A percentile compares a stretch with the other conserved stretches of the same genome.
Conservation (phyloP, 2,888 invertebrate species). For the Rhorus exstirpatorius region DNA sequence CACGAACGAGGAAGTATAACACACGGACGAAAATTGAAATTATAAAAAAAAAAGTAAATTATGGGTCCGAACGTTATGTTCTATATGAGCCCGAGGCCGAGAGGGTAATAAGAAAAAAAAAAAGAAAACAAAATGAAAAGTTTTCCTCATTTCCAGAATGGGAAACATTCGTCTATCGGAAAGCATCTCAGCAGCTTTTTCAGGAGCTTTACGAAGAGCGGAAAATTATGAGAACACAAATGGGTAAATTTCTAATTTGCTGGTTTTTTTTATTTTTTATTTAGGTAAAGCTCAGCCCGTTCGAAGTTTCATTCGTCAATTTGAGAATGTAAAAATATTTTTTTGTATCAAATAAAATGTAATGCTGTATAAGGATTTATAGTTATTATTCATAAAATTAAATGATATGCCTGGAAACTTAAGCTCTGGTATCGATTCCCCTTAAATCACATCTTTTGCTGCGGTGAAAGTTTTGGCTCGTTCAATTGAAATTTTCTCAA, state of each 20-base stretch:
- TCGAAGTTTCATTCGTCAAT: too few species aligned
- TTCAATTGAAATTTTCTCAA: too few species aligned
- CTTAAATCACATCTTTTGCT: too few species aligned
- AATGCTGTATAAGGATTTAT: too few species aligned
- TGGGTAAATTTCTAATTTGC: slow-evolving; percentile 1
- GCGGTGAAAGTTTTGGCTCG: too few species aligned
- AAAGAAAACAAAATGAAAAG: not conserved
- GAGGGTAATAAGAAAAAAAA: not conserved
- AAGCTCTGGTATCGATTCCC: too few species aligned
- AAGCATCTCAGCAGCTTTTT: not conserved
- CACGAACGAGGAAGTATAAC: not conserved
- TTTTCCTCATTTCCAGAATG: slow-evolving; percentile 1
- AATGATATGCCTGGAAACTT: too few species aligned
- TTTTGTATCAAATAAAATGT: too few species aligned
- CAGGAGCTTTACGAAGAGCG: not conserved
- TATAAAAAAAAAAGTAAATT: slow-evolving; percentile 4
- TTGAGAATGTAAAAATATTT: too few species aligned
- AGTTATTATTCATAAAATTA: too few species aligned
- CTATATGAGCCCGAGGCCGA: not conserved
- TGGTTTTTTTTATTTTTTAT: not conserved
- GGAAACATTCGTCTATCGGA: not conserved
- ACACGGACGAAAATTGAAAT: slow-evolving; percentile 2
- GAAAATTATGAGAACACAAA: too few species aligned
- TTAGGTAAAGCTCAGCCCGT: too few species aligned
- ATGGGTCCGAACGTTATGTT: not conserved